phyloP scores from a whole-genome alignment of 2,888 invertebrate genomes.

The Melanophora roralis region DNA sequence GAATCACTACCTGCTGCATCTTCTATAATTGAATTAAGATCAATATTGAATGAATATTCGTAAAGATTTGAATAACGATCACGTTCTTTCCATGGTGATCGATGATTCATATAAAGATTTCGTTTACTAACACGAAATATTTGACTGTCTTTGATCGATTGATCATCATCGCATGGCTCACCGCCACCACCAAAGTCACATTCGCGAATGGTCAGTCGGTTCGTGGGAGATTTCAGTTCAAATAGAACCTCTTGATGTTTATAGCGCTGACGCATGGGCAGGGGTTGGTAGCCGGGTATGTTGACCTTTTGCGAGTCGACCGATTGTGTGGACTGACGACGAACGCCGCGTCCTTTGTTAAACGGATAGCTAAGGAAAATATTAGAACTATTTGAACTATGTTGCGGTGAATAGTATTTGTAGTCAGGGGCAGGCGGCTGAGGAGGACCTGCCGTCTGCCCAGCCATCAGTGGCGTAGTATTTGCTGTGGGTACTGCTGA shows the following conservation, averaged over 20 bases:
- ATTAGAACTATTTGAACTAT: constrained; percentile 71
- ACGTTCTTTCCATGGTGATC: constrained; percentile 77
- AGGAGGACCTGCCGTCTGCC: constrained; percentile 72
- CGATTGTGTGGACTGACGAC: constrained; percentile 75
- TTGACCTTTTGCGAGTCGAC: constrained; percentile 75
- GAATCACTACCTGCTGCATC: constrained; percentile 77
- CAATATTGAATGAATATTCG: constrained; percentile 77
- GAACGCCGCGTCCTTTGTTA: constrained; percentile 75
- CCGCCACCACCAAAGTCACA: constrained; percentile 78
- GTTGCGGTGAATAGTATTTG: constrained; percentile 77
- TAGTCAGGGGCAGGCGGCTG: constrained; percentile 76
- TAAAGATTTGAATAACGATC: constrained; percentile 77
- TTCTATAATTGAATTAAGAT: constrained; percentile 77
- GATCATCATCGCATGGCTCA: constrained; percentile 77
- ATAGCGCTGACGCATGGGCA: constrained; percentile 74
- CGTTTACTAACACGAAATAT: constrained; percentile 78
- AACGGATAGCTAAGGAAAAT: constrained; percentile 75
- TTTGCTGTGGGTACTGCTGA: constrained; percentile 67
- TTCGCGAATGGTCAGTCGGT: constrained; percentile 76
- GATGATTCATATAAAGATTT: constrained; percentile 77
- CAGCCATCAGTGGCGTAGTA: constrained; percentile 71
- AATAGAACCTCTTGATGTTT: constrained; percentile 76
- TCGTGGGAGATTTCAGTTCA: constrained; percentile 76
- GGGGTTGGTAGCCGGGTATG: constrained; percentile 73
- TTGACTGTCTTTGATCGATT: constrained; percentile 77